Conservation (phyloP, 2,113 vertebrate species). For the Antennarius striatus region DNA sequence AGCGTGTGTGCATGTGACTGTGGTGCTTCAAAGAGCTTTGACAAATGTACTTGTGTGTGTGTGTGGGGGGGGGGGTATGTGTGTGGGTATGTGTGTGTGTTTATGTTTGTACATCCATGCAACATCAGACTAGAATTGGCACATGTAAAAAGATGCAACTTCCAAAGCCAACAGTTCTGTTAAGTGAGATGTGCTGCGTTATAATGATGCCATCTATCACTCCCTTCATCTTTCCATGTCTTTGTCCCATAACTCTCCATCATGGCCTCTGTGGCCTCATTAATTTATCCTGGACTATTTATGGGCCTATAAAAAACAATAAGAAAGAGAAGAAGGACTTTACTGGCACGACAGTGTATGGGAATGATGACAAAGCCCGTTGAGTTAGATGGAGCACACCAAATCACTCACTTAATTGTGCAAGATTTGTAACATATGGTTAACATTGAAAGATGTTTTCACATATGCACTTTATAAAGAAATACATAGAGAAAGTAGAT, state of each 20-base stretch:
- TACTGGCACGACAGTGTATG: conserved; percentile 58
- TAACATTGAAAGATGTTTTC: conserved; percentile 72
- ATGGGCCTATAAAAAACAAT: conserved; percentile 73
- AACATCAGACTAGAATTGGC: conserved; percentile 44
- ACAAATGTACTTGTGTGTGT: not conserved
- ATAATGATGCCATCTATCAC: conserved; percentile 81
- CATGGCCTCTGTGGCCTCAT: conserved; percentile 70
- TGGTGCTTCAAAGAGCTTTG: conserved; percentile 35
- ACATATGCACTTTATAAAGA: conserved; percentile 27
- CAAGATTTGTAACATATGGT: conserved; percentile 67
- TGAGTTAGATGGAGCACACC: conserved; percentile 51
- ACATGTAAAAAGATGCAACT: conserved; percentile 48
- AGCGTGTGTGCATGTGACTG: not conserved
- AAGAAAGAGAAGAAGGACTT: conserved; percentile 57
- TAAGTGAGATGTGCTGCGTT: conserved; percentile 73
- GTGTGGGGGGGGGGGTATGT: not conserved
- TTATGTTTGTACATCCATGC: conserved; percentile 43
- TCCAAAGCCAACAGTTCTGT: conserved; percentile 74
- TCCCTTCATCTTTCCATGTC: conserved; percentile 68
- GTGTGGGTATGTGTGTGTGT: conserved; percentile 20
- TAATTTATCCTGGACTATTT: conserved; percentile 74
- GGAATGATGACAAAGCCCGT: conserved; percentile 56
- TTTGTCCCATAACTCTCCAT: conserved; percentile 67
- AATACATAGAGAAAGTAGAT: not conserved
- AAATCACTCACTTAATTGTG: conserved; percentile 64